Evolutionary conservation across 2,888 invertebrate species (phyloP), one percentile per base, ranked within the genome.

Genomic region (Synergus umbraculus): DNA sequence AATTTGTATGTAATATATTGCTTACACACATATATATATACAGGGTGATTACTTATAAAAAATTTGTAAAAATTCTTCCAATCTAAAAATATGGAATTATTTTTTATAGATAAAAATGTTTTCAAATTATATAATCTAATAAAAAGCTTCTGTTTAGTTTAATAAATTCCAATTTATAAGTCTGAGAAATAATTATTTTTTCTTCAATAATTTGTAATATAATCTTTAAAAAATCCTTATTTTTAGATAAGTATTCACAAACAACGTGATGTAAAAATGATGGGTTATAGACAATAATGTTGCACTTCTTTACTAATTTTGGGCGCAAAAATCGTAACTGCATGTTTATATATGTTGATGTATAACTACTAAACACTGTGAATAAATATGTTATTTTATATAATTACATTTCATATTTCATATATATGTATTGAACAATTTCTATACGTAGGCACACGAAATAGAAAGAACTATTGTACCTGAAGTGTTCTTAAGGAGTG

Each of bases 311-410:
- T 15, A 10, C 10, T 22, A 13, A 44, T 44, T 44, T 18, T 44
- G 7, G 2, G 4, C 5, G 13, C 18, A 46, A 46, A 22, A 18
- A 46, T 46, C 7, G 22, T 29, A 29, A 63, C 63, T 63, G 29
- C 13, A 29, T 63, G 29, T 63, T 29, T 13, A 3, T 63, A 3
- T 63, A 63, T 29, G 22, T 29, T 29, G 63, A 29, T 63, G 29
- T 63, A 29, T 12, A 22, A 29, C 29, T 63, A 29, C 12, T 29
- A 1, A 63, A 29, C 10, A 63, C 13, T 29, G n/a, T 58, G 29
- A 63, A 63, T 63, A 63, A 63, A 63, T 13, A 63, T 63, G 63
- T 63, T 63, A 63, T 63, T 63, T 63, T 63, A 60, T 63, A 29
- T 63, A 29, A 63, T 63, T 29, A 29, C 1, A 63, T 13, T 13